phyloP scores from a whole-genome alignment of 2,888 invertebrate species.

The Ramazzottius varieornatus region DNA sequence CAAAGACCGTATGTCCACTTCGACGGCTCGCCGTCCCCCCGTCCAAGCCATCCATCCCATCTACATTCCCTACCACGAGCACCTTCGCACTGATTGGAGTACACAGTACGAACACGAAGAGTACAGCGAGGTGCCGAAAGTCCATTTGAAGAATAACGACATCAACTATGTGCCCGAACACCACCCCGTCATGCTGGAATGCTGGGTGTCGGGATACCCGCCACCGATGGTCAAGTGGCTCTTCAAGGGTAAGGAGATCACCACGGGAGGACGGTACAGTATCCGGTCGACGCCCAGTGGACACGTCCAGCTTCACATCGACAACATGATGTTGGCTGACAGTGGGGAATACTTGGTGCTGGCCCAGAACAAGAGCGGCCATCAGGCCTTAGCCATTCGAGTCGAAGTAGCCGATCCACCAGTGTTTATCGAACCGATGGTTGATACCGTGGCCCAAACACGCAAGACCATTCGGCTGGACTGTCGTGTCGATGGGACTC shows the following conservation, averaged over 20 bases:
- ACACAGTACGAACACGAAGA: background rate
- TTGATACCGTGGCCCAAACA: constrained; percentile 49
- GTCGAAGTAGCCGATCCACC: constrained; percentile 41
- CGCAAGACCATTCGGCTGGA: constrained; percentile 46
- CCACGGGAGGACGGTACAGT: constrained; percentile 55
- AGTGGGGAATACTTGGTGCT: constrained; percentile 45
- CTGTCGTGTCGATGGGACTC: constrained; percentile 61
- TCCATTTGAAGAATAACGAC: constrained; percentile 59
- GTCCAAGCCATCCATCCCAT: background rate
- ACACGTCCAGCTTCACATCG: constrained; percentile 29
- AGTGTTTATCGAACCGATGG: constrained; percentile 55
- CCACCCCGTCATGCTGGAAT: constrained; percentile 61
- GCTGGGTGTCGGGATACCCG: constrained; percentile 86
- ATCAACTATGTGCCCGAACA: constrained; percentile 72
- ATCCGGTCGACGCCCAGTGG: constrained; percentile 66
- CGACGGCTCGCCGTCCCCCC: background rate
- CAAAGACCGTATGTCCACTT: background rate
- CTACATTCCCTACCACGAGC: constrained; percentile 1
- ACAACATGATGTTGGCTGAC: constrained; percentile 59
- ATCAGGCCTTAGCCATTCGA: background rate
- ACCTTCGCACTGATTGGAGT: background rate
- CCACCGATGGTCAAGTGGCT: constrained; percentile 72
- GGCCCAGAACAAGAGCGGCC: background rate
- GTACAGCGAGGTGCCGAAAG: constrained; percentile 29
- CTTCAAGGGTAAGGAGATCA: constrained; percentile 50